Evolutionary conservation across 1,140 invertebrate species (phyloP).

Genomic region (Triops cancriformis): DNA sequence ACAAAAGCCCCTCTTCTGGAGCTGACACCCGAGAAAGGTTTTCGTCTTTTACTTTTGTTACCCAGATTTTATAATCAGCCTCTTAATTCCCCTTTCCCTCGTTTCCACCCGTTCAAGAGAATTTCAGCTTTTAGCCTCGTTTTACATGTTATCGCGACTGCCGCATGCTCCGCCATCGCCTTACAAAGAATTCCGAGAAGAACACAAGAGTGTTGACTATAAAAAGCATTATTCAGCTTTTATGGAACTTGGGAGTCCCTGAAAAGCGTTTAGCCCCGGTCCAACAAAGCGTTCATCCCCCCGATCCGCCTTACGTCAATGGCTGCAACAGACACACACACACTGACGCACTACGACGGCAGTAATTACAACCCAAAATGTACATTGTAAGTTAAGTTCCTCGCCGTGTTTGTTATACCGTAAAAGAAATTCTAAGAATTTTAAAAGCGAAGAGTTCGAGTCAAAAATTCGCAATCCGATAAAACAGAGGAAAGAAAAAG

Average conservation of each 20-base stretch:
- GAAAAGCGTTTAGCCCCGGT: background rate
- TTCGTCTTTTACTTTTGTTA: conserved; percentile 8
- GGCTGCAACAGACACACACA: too few species aligned
- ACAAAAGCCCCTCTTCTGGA: conserved; percentile 12
- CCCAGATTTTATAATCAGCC: conserved; percentile 10
- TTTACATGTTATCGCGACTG: background rate
- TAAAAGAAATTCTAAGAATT: too few species aligned
- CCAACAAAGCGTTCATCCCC: background rate
- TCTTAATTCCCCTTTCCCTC: background rate
- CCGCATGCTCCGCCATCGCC: background rate
- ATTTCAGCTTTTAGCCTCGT: background rate
- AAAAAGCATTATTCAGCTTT: background rate
- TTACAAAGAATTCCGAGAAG: background rate
- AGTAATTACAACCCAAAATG: too few species aligned
- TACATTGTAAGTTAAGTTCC: too few species aligned
- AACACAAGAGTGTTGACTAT: background rate
- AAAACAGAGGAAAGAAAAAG: background rate
- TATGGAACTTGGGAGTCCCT: background rate
- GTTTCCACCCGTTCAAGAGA: background rate
- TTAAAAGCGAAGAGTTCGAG: too few species aligned
- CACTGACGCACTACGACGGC: too few species aligned
- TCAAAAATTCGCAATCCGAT: background rate
- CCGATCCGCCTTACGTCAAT: background rate
- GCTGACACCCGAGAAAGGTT: conserved; percentile 12
- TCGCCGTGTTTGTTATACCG: too few species aligned